Evolutionary conservation across 2,113 vertebrate species (phyloP).

Genomic region (Procavia capensis): DNA sequence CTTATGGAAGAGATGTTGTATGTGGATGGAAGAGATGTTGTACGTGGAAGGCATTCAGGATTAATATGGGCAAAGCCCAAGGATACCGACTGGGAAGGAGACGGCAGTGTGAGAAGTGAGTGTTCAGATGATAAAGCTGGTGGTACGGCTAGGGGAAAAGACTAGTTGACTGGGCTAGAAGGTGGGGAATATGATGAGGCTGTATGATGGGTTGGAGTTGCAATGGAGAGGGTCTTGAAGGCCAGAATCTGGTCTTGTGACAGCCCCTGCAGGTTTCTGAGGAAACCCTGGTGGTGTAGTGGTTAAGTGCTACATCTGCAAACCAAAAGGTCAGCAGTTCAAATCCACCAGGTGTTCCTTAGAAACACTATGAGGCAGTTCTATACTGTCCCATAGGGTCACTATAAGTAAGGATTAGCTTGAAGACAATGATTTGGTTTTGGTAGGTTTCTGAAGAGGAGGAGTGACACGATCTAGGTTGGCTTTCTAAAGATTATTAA

Average conservation of each 20-base stretch:
- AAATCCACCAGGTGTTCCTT: no score
- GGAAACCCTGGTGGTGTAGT: no score
- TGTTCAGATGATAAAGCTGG: conserved; percentile 16
- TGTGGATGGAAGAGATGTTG: neutral
- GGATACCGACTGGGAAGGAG: neutral
- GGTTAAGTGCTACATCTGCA: no score
- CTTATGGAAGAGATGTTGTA: neutral
- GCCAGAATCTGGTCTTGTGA: neutral
- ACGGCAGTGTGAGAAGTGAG: neutral
- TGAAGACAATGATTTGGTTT: no score
- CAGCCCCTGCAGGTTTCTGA: neutral
- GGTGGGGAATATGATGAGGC: neutral
- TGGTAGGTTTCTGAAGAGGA: neutral
- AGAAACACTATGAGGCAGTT: no score
- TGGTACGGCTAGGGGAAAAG: neutral
- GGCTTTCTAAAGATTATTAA: conserved; percentile 3
- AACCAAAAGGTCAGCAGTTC: no score
- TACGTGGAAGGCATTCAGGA: neutral
- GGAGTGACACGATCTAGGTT: neutral
- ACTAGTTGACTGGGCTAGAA: neutral
- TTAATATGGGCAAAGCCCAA: neutral
- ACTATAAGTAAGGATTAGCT: no score
- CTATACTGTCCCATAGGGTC: no score
- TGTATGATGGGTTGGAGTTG: neutral
- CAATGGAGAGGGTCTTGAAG: neutral